Evolutionary conservation across 2,797 vertebrate genomes (phyloP).

Genomic region (Anolis apletophallus): DNA sequence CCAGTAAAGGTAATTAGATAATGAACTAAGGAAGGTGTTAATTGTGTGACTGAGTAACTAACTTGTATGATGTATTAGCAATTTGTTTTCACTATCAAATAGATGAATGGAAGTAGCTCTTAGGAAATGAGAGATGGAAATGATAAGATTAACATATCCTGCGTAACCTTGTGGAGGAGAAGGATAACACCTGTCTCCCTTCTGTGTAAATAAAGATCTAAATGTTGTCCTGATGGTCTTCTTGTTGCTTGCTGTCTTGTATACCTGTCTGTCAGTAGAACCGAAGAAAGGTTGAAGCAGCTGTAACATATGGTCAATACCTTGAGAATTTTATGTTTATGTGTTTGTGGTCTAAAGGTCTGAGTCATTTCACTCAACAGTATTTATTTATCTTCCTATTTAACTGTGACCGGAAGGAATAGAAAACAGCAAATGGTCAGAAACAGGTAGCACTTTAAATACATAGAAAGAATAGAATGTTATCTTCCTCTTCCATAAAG

Average conservation of each 20-base stretch:
- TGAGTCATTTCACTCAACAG: background rate
- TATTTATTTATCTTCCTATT: background rate
- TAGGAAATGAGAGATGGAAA: background rate
- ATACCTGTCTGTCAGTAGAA: background rate
- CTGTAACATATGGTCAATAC: background rate
- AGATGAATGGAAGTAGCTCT: background rate
- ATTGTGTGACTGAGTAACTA: background rate
- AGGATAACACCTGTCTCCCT: background rate
- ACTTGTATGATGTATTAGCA: background rate
- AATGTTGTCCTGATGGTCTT: background rate
- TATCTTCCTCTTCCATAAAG: constrained; percentile 9
- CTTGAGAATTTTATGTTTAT: background rate
- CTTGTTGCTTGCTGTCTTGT: background rate
- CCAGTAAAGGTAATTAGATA: background rate
- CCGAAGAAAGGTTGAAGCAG: background rate
- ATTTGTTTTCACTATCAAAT: background rate
- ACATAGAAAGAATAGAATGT: background rate
- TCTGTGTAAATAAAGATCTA: background rate
- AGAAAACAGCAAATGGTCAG: background rate
- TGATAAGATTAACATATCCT: too few species aligned
- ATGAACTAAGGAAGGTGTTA: background rate
- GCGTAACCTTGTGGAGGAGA: background rate
- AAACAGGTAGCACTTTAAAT: background rate
- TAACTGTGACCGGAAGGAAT: background rate
- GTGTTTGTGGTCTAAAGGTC: background rate